Conservation (phyloP, 1,140 invertebrate genomes). For the Anoplophora glabripennis region DNA sequence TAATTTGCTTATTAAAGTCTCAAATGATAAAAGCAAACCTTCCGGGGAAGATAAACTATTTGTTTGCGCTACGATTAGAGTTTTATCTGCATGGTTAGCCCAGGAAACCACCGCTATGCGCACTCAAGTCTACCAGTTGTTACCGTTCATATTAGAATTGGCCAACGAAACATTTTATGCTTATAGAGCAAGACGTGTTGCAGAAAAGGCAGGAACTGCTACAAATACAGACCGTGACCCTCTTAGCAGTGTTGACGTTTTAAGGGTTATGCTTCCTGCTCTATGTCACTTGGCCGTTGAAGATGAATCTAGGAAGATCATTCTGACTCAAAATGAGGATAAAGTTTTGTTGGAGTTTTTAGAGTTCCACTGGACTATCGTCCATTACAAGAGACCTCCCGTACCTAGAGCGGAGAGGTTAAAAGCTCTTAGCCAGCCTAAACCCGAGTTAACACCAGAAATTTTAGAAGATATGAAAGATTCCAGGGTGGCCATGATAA, state of each 20-base stretch:
- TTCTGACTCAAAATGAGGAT: slow-evolving; percentile 76
- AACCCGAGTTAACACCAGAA: slow-evolving; percentile 68
- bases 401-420: slow-evolving; percentile 73
- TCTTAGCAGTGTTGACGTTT: slow-evolving; percentile 65
- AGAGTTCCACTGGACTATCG: slow-evolving; percentile 81
- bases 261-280: slow-evolving; percentile 80
- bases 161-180: slow-evolving; percentile 81
- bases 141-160: slow-evolving; percentile 75
- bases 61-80: slow-evolving; percentile 77
- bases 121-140: slow-evolving; percentile 72
- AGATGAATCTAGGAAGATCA: slow-evolving; percentile 77
- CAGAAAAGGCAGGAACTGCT: slow-evolving; percentile 61
- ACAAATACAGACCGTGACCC: slow-evolving; percentile 57
- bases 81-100: slow-evolving; percentile 83
- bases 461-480: slow-evolving; percentile 78
- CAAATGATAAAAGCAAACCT: slow-evolving; percentile 66
- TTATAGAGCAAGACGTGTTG: slow-evolving; percentile 58
- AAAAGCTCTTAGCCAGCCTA: slow-evolving; percentile 69
- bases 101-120: slow-evolving; percentile 90
- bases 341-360: slow-evolving; percentile 76
- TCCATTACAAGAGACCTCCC: slow-evolving; percentile 79
- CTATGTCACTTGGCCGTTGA: slow-evolving; percentile 88
- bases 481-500: slow-evolving; percentile 77
- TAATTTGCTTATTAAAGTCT: slow-evolving; percentile 67
- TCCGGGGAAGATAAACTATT: slow-evolving; percentile 67